Percentiles rank a stretch among this genome's conserved stretches.
These are phyloP conservation scores for Pelosia muscerda DNA, from an alignment of 2,888 invertebrate genomes.

Conservation along the genomic window DNA sequence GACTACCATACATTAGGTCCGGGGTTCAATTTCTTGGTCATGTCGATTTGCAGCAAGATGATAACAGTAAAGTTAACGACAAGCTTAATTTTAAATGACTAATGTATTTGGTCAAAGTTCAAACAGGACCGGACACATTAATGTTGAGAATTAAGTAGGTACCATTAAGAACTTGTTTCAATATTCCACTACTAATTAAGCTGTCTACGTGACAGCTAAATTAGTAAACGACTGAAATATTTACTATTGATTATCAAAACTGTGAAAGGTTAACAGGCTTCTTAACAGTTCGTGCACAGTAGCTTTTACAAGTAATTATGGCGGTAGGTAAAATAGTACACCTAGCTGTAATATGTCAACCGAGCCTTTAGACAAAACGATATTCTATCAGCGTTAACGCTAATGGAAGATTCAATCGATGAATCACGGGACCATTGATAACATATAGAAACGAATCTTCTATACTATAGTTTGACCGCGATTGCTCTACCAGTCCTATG, in stretches of 20 bases:
- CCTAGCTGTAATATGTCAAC: too few relatives aligned
- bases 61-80: not conserved
- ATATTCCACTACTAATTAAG: not conserved
- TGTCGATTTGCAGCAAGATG: not conserved
- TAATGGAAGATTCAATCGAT: too few relatives aligned
- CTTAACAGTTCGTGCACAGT: not conserved
- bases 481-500: too few relatives aligned
- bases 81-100: not conserved
- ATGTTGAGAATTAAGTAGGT: not conserved
- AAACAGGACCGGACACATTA: not conserved
- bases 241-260: not conserved
- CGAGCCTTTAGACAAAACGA: too few relatives aligned
- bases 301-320: too few relatives aligned
- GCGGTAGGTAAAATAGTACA: too few relatives aligned
- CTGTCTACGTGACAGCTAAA: too few relatives aligned
- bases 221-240: not conserved
- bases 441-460: too few relatives aligned
- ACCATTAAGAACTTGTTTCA: not conserved
- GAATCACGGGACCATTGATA: too few relatives aligned
- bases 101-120: not conserved
- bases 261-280: not conserved
- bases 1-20: too few relatives aligned
- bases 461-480: too few relatives aligned
- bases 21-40: not conserved
- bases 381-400: too few relatives aligned